These are phyloP conservation scores for Tethea ocularis DNA, from an alignment of 2,888 invertebrate species.

Conservation along the genomic window DNA sequence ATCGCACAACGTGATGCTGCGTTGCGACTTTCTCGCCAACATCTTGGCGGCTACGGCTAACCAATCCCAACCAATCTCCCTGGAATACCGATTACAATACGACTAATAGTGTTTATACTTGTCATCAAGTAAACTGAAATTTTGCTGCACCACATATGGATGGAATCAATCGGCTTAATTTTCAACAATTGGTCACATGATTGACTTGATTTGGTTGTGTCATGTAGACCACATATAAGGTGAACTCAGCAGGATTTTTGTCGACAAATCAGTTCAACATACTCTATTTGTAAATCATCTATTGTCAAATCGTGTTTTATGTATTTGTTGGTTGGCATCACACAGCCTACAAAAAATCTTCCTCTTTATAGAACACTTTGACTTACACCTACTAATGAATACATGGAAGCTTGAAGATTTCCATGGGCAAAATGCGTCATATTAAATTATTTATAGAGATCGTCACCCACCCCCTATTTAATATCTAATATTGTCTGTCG, in stretches of 20 bases:
- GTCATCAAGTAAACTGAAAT: slow-evolving; percentile 18
- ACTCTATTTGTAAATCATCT: slow-evolving; percentile 44
- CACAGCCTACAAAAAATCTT: slow-evolving; percentile 40
- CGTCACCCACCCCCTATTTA: background rate
- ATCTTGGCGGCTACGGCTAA: slow-evolving; percentile 28
- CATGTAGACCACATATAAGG: slow-evolving; percentile 51
- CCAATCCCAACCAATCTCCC: slow-evolving; percentile 19
- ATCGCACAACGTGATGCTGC: slow-evolving; percentile 50
- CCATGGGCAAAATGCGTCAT: background rate
- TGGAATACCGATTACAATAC: slow-evolving; percentile 20
- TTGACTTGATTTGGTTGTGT: slow-evolving; percentile 53
- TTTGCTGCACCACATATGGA: slow-evolving; percentile 44
- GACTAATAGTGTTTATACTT: slow-evolving; percentile 12
- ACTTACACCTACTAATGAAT: background rate
- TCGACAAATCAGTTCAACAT: slow-evolving; percentile 43
- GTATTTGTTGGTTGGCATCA: slow-evolving; percentile 39
- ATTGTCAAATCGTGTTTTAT: slow-evolving; percentile 40
- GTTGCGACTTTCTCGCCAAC: slow-evolving; percentile 41
- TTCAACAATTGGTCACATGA: slow-evolving; percentile 53
- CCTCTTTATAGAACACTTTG: background rate
- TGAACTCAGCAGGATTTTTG: slow-evolving; percentile 40
- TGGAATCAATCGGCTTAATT: slow-evolving; percentile 62
- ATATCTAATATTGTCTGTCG: no score
- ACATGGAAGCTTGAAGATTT: background rate
- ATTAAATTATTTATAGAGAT: background rate